phyloP scores from a whole-genome alignment of 2,888 invertebrate genomes.

The Rhagophthalmus giganteus region DNA sequence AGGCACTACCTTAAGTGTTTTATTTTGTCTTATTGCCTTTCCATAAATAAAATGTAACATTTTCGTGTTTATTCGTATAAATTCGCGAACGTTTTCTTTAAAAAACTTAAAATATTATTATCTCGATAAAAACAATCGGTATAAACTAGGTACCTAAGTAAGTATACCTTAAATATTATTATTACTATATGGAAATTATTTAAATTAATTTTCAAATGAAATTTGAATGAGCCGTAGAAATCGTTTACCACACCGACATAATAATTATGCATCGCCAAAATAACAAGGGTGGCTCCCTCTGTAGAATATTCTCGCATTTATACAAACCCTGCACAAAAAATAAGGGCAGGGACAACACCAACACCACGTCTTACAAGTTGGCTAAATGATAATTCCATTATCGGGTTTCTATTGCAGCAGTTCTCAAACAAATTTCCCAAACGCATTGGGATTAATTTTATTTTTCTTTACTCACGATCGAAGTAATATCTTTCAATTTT shows the following conservation, averaged over 20 bases:
- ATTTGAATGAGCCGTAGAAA: neutral
- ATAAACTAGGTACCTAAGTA: no score
- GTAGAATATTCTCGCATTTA: constrained; percentile 40
- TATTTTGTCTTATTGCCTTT: constrained; percentile 16
- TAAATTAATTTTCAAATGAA: neutral
- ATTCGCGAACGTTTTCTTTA: neutral
- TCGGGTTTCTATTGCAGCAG: constrained; percentile 25
- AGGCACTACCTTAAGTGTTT: constrained; percentile 13
- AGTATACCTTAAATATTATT: no score
- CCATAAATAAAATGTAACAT: neutral
- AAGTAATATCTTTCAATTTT: no score
- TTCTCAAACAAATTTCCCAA: no score
- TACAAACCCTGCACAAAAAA: constrained; percentile 45
- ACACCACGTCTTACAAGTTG: constrained; percentile 49
- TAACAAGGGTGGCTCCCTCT: constrained; percentile 48
- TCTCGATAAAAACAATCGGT: neutral
- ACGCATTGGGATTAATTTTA: no score
- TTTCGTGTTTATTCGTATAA: neutral
- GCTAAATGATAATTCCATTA: constrained; percentile 52
- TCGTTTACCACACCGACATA: constrained; percentile 44
- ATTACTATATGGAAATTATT: no score
- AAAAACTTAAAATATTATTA: neutral
- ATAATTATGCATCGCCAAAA: constrained; percentile 42
- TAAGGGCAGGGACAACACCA: constrained; percentile 48
- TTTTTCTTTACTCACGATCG: no score